Percentiles rank a stretch among this genome's conserved stretches.
phyloP scores from a whole-genome alignment of 2,113 vertebrate species.

The Corythoichthys intestinalis region DNA sequence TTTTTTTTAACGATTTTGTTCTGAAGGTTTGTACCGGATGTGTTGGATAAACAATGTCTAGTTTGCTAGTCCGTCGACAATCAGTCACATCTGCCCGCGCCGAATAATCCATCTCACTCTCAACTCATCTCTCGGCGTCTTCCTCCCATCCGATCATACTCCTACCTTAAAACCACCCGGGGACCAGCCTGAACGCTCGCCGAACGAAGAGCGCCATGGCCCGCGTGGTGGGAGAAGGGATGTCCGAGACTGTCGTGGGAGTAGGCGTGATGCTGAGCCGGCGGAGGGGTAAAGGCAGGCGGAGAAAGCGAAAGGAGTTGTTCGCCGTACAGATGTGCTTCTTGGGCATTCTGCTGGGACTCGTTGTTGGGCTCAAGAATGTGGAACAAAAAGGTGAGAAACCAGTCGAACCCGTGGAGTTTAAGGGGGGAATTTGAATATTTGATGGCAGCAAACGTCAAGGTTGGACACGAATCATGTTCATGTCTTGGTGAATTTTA shows the following conservation, averaged over 20 bases:
- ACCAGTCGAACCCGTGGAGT: neutral
- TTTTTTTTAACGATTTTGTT: slow-evolving; percentile 25
- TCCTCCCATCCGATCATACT: slow-evolving; percentile 4
- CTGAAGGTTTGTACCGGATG: slow-evolving; percentile 26
- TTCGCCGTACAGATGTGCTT: slow-evolving; percentile 63
- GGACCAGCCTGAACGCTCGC: slow-evolving; percentile 32
- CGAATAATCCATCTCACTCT: slow-evolving; percentile 8
- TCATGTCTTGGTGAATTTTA: neutral
- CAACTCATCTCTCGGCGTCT: slow-evolving; percentile 2
- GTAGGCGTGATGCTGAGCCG: slow-evolving; percentile 51
- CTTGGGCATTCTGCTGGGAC: slow-evolving; percentile 43
- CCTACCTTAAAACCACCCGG: slow-evolving; percentile 33
- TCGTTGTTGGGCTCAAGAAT: slow-evolving; percentile 37
- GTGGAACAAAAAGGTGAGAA: slow-evolving; percentile 51
- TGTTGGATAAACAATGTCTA: accelerated
- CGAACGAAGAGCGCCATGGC: slow-evolving; percentile 42
- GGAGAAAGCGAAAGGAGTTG: slow-evolving; percentile 62
- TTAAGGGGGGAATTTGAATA: neutral
- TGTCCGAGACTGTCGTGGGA: slow-evolving; percentile 36
- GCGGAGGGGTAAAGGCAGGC: slow-evolving; percentile 51
- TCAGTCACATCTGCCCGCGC: slow-evolving; percentile 18
- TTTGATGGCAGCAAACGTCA: neutral
- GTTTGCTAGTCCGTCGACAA: neutral
- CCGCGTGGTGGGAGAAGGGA: slow-evolving; percentile 51
- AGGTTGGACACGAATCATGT: neutral